Percentiles rank a stretch among this genome's conserved stretches.
These are phyloP conservation scores for Hyla sarda DNA, from an alignment of 2,113 vertebrate genomes.

Conservation along the genomic window DNA sequence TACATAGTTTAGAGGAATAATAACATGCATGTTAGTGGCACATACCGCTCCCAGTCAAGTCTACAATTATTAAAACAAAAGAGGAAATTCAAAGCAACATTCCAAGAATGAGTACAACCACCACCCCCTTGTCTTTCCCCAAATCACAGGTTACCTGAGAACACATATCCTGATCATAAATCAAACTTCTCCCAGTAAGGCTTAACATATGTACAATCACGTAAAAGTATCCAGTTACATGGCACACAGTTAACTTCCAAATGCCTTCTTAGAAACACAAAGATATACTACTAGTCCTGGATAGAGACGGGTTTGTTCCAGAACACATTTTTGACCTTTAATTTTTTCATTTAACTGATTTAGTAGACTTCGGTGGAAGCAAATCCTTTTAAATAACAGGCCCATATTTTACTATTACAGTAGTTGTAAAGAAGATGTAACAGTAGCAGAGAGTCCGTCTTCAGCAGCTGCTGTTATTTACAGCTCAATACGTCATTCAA, in stretches of 20 bases:
- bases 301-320: background rate
- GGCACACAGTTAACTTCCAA: conserved; percentile 42
- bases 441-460: background rate
- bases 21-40: background rate
- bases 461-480: background rate
- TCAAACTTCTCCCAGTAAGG: conserved; percentile 40
- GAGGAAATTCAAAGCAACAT: background rate
- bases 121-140: conserved; percentile 8
- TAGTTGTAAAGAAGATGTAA: background rate
- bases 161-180: conserved; percentile 53
- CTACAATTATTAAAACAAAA: conserved; percentile 1
- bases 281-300: conserved; percentile 2
- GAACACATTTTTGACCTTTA: conserved; percentile 14
- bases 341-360: conserved; percentile 8
- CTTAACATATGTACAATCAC: conserved; percentile 45
- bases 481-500: background rate
- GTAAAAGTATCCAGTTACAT: conserved; percentile 50
- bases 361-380: conserved; percentile 29
- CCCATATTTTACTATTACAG: background rate
- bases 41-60: background rate
- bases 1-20: background rate
- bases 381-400: background rate
- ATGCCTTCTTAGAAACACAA: conserved; percentile 20
- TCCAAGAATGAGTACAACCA: background rate
- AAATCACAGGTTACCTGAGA: conserved; percentile 54